Evolutionary conservation across 1,140 invertebrate genomes (phyloP).

Genomic region (Dolichoris vasculosae): DNA sequence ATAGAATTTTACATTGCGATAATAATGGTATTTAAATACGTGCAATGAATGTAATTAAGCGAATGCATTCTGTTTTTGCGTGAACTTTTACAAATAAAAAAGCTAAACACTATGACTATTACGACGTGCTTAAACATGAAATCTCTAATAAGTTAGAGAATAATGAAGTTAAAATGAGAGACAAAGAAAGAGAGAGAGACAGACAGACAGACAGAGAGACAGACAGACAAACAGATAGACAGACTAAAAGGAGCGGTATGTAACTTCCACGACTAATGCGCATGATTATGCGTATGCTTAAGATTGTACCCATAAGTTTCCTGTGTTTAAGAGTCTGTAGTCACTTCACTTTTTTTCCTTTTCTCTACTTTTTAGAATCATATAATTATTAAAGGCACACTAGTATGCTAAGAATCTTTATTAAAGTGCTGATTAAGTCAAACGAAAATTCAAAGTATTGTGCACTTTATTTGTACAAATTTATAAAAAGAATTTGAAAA

Average conservation of each 20-base stretch:
- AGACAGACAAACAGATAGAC: too few relatives aligned
- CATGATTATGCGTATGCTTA: conserved; percentile 36
- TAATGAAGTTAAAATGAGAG: too few relatives aligned
- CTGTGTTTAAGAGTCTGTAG: conserved; percentile 7
- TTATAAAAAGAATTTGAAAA: not conserved
- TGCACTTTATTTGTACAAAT: not conserved
- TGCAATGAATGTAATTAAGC: conserved; percentile 42
- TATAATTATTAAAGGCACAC: conserved; percentile 18
- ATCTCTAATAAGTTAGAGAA: not conserved
- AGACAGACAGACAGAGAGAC: not conserved
- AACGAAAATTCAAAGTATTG: conserved; percentile 29
- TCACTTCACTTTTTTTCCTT: not conserved
- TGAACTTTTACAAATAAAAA: not conserved
- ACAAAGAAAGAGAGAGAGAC: conserved; percentile 1
- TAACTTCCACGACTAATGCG: conserved; percentile 40
- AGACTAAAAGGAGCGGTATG: conserved; percentile 20
- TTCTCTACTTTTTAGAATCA: conserved; percentile 38
- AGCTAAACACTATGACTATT: not conserved
- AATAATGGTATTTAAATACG: conserved; percentile 42
- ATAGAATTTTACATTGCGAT: conserved; percentile 11
- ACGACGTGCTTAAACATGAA: not conserved
- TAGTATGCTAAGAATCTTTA: conserved; percentile 52
- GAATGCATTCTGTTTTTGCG: not conserved
- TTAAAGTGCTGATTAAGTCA: conserved; percentile 52
- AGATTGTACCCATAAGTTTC: conserved; percentile 1